Percentiles rank a stretch among this genome's conserved stretches.
Conservation (phyloP, 2,888 invertebrate genomes). For the Cheilosia scutellata region DNA sequence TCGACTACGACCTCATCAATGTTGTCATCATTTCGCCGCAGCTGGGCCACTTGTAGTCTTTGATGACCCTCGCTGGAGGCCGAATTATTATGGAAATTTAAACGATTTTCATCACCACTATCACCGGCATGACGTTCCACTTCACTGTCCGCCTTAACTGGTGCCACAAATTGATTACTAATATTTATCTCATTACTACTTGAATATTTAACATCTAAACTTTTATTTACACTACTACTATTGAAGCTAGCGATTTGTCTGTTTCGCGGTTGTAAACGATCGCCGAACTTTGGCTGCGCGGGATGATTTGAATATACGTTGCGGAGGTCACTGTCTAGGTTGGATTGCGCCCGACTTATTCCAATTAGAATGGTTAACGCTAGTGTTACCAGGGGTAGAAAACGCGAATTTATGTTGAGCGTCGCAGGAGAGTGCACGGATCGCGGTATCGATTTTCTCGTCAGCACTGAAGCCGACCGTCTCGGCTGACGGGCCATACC, state of each 20-base stretch:
- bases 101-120: conserved; percentile 66
- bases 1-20: conserved; percentile 76
- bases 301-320: conserved; percentile 50
- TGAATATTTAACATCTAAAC: conserved; percentile 44
- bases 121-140: conserved; percentile 67
- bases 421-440: conserved; percentile 26
- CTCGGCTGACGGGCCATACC: conserved; percentile 82
- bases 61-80: conserved; percentile 19
- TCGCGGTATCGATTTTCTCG: conserved; percentile 68
- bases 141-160: conserved; percentile 78
- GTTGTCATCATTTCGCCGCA: conserved; percentile 80
- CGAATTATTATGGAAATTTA: conserved; percentile 32
- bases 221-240: conserved; percentile 63
- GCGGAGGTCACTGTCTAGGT: conserved; percentile 67
- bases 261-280: conserved; percentile 80
- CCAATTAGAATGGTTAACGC: conserved; percentile 67
- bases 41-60: conserved; percentile 64
- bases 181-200: conserved; percentile 78
- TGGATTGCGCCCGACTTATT: conserved; percentile 70
- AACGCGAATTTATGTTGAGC: conserved; percentile 54
- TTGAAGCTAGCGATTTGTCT: conserved; percentile 78
- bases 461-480: conserved; percentile 80
- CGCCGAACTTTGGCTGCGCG: conserved; percentile 81
- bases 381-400: conserved; percentile 49
- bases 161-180: conserved; percentile 78